Conservation (phyloP, 2,797 vertebrate genomes). For the Aquila chrysaetos region DNA sequence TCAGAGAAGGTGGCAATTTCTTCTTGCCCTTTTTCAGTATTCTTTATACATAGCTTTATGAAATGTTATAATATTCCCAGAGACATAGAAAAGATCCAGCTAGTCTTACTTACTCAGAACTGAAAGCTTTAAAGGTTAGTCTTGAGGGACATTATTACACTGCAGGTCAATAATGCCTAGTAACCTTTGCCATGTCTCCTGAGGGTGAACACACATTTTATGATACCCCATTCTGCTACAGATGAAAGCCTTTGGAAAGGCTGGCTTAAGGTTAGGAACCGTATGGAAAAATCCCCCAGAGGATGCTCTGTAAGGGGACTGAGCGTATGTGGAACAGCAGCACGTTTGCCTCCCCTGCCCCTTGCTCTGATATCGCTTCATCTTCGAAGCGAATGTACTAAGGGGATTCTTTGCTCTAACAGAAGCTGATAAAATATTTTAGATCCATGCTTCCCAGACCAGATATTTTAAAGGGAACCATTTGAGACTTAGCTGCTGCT, state of each 20-base stretch:
- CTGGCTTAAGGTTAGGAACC: slow-evolving; percentile 34
- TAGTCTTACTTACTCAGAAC: slow-evolving; percentile 53
- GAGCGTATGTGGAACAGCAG: background rate
- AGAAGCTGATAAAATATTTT: slow-evolving; percentile 25
- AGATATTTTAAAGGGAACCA: background rate
- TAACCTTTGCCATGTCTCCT: slow-evolving; percentile 60
- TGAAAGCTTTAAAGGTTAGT: slow-evolving; percentile 73
- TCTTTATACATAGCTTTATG: slow-evolving; percentile 60
- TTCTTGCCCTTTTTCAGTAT: slow-evolving; percentile 60
- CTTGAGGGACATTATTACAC: slow-evolving; percentile 65
- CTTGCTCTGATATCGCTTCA: background rate
- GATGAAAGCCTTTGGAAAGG: slow-evolving; percentile 59
- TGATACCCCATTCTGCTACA: slow-evolving; percentile 27
- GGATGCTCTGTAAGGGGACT: slow-evolving; percentile 14
- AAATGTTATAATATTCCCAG: slow-evolving; percentile 65
- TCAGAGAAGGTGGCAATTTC: slow-evolving; percentile 52
- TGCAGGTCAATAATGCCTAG: slow-evolving; percentile 66
- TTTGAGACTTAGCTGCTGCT: background rate
- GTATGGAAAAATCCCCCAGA: background rate
- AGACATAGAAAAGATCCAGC: slow-evolving; percentile 62
- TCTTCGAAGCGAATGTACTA: slow-evolving; percentile 36
- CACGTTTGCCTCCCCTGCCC: background rate
- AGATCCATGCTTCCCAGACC: background rate
- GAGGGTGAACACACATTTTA: slow-evolving; percentile 58
- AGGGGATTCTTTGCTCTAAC: slow-evolving; percentile 2